Evolutionary conservation across 2,113 vertebrate genomes (phyloP), one percentile per base, ranked within the genome.

Genomic region (Geococcyx californianus): DNA sequence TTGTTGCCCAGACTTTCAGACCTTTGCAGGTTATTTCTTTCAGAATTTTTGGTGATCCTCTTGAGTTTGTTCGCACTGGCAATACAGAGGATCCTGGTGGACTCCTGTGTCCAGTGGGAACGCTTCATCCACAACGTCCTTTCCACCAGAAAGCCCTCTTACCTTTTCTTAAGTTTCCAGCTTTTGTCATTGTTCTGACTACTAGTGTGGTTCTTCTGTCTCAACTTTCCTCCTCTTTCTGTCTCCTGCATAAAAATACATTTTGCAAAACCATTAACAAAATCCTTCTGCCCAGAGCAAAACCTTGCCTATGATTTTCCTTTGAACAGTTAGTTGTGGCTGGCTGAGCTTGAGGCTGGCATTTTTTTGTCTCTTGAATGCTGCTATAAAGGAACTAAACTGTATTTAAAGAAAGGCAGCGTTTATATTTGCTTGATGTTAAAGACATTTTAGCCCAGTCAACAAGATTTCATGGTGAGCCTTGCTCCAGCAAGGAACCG

Each of bases 391-490:
- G 84, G 70, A 90, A 52, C 73, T 93, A 94, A 95, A 91, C 84
- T 89, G 86, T 70, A 47, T 85, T 94, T 96, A 92, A 94, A 95
- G 91, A 89, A 91, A 51, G 64, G 77, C 89, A 93, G 47, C 58
- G 26, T 88, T 94, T 92, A 88, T 17, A 28, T 52, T 94, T 4
- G 6, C 60, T 66, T 92, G 72, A 80, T 86, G 51, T 19, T 90
- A 74, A 88, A 90, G 83, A 55, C 51, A 5, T 81, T 78, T 92
- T 89, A 95, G 34, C 76, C 64, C 15, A 59, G 15, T 34, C 77
- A 86, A 19, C 2, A 7, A 29, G 68, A 59, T 92, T 78, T 90
- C 42, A 24, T 68, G 52, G 80, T 25, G 18, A 87, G 64, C 47
- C 52, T 89, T 89, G 34, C 40, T 89, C 24, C 56, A 54, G 70